Percentiles rank a stretch among this genome's conserved stretches.
These are phyloP conservation scores for Eubasilissa regina DNA, from an alignment of 1,140 invertebrate species.

Conservation along the genomic window DNA sequence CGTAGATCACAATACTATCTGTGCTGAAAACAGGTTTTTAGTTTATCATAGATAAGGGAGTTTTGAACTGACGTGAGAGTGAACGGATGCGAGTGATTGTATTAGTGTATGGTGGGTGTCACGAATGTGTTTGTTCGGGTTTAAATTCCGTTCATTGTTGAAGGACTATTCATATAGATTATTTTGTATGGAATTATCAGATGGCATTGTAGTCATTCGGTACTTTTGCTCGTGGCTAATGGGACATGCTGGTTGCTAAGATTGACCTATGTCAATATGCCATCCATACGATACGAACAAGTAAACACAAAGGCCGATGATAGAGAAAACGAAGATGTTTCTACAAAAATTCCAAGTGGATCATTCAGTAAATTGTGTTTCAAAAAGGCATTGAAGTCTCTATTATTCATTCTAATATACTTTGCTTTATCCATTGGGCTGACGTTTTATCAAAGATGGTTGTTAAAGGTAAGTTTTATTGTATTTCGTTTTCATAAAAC, in stretches of 20 bases:
- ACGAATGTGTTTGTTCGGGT: no score
- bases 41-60: no score
- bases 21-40: no score
- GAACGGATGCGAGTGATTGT: no score
- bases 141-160: no score
- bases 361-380: slow-evolving; percentile 67
- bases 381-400: slow-evolving; percentile 65
- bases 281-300: slow-evolving; percentile 69
- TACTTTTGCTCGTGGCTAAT: not conserved
- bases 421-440: slow-evolving; percentile 93
- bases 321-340: slow-evolving; percentile 18
- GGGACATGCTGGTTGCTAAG: slow-evolving; percentile 32
- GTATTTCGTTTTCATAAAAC: no score
- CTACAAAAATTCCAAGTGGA: slow-evolving; percentile 51
- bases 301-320: slow-evolving; percentile 66
- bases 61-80: no score
- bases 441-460: slow-evolving; percentile 97
- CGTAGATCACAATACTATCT: no score
- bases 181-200: no score
- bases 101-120: no score
- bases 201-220: no score
- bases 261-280: slow-evolving; percentile 62
- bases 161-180: no score
- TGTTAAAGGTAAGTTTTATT: slow-evolving; percentile 82
- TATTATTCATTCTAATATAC: slow-evolving; percentile 82